Base-by-base conservation (phyloP, 2,797 vertebrate genomes). In the Arctocebus calabarensis region DNA sequence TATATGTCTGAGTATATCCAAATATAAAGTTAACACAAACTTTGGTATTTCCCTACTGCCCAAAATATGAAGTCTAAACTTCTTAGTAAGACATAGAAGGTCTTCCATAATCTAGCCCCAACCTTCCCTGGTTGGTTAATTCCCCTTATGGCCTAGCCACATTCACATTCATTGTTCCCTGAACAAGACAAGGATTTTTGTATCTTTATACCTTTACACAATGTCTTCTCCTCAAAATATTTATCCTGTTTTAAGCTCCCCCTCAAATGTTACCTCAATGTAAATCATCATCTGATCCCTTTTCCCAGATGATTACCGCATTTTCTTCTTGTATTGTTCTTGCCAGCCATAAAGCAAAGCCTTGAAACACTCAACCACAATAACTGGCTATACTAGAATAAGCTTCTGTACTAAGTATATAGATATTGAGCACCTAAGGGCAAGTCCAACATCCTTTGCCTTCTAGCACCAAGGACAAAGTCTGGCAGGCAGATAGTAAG, bases 191-290 rank as follows among this genome's bases (percentile, higher is more conserved):
- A 19, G 52, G 52, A 55, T 55, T 55, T 55, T 19, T 19, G 17
- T 55, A 55, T 55, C 52, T 55, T 55, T 55, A 55, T 55, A 3
- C 19, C n/a, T 88, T 25, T 64, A 8, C 29, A 78, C 17, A 59
- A 34, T 87, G 79, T 73, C 90, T 78, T 78, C 59, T 90, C 70
- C 66, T 74, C 13, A 62, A 93, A 88, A 84, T 17, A 13, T 20
- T 48, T 84, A 29, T 37, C 62, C 78, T 84, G 16, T 88, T 64
- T 74, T 79, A 66, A 90, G 62, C 23, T 75, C 34, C 45, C 78
- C 55, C 12, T 79, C 83, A 90, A 71, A 73, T 4, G 64, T 52
- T 52, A 89, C 29, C 29, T 86, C 88, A 55, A 0, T 27, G 16
- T 25, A 12, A 82, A 34, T 27, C 77, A 87, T 11, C 29, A 37